phyloP scores from a whole-genome alignment of 1,140 invertebrate genomes.

The Drosophila asahinai region DNA sequence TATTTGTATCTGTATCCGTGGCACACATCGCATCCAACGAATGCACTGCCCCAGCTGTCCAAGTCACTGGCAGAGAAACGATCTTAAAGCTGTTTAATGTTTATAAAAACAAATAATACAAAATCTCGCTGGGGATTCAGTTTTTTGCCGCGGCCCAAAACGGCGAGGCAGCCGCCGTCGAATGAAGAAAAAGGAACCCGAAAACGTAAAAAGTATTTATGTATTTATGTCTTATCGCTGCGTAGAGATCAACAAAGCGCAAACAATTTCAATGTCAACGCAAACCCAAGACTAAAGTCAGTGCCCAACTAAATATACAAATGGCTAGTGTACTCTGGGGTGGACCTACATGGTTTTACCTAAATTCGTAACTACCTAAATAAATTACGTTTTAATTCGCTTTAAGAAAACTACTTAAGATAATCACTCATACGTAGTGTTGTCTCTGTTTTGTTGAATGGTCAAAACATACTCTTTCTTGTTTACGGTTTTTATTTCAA shows the following conservation, averaged over 20 bases:
- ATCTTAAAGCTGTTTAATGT: slow-evolving; percentile 57
- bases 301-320: slow-evolving; percentile 70
- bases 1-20: slow-evolving; percentile 19
- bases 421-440: slow-evolving; percentile 21
- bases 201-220: slow-evolving; percentile 67
- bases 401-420: not conserved
- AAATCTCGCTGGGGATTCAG: slow-evolving; percentile 26
- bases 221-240: slow-evolving; percentile 77
- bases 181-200: slow-evolving; percentile 20
- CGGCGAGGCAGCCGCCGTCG: not conserved
- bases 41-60: slow-evolving; percentile 55
- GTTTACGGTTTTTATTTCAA: not conserved
- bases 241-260: slow-evolving; percentile 77
- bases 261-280: slow-evolving; percentile 83
- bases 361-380: not conserved
- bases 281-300: slow-evolving; percentile 71
- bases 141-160: slow-evolving; percentile 40
- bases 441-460: not conserved
- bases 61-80: slow-evolving; percentile 35
- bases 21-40: slow-evolving; percentile 34
- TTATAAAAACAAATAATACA: slow-evolving; percentile 76
- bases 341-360: slow-evolving; percentile 4
- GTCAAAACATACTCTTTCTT: too few relatives aligned
- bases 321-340: slow-evolving; percentile 34
- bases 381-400: not conserved